Conservation (phyloP, 2,113 vertebrate genomes). For the Odontophorus gujanensis region DNA sequence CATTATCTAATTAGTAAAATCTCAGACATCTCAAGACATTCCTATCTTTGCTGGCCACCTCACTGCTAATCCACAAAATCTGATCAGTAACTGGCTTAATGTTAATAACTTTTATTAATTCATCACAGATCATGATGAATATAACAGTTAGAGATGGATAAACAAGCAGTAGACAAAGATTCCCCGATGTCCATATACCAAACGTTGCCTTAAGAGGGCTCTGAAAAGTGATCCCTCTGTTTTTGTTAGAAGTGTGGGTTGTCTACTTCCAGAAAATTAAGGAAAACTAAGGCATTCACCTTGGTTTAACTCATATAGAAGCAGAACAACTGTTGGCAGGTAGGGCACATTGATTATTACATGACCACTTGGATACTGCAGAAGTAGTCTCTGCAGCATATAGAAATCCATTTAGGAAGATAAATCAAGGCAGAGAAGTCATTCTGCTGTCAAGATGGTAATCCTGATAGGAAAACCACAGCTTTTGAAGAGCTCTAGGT, state of each 20-base stretch:
- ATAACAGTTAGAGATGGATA: not conserved
- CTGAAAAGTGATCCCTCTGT: not conserved
- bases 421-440: not conserved
- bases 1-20: not conserved
- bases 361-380: not conserved
- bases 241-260: not conserved
- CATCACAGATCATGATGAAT: not conserved
- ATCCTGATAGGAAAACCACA: not conserved
- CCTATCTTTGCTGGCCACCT: not conserved
- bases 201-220: not conserved
- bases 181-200: not conserved
- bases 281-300: not conserved
- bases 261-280: not conserved
- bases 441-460: not conserved
- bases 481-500: not conserved
- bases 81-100: not conserved
- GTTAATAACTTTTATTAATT: not conserved
- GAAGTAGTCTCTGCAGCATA: not conserved
- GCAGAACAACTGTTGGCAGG: not conserved
- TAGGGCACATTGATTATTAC: fast-evolving
- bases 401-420: not conserved
- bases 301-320: not conserved
- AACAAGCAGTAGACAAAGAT: not conserved
- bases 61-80: not conserved
- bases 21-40: not conserved